Base-by-base conservation (phyloP, 2,888 invertebrate species). In the Latrodectus elegans region DNA sequence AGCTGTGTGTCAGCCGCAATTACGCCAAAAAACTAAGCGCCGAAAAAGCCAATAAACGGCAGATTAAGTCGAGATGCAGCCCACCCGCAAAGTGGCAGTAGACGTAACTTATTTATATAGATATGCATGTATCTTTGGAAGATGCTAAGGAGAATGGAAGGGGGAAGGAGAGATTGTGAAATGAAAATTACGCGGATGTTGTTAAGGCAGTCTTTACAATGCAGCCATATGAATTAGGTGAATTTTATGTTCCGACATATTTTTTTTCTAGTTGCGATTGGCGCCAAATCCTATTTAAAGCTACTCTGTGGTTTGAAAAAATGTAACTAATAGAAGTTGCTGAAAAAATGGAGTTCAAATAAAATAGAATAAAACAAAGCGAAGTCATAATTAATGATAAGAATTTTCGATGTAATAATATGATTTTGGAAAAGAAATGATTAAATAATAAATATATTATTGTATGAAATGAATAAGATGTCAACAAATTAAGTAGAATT, bases 171-270 rank as follows among this genome's bases (percentile, higher is more conserved):
- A 51, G 38, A 52, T 51, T 73, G 73, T 74, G 78, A 84, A 78
- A 84, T 78, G 84, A 78, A 84, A 84, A 84, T 78, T 78, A 84
- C 84, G 84, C 78, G 84, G 84, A 84, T 78, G 84, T 84, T 73
- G 78, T 84, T 84, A 78, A 64, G 51, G 68, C 49, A 64, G 64
- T 78, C 78, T 84, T 84, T 84, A 84, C 78, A 38, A 38, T 6
- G 38, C 38, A 38, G 38, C 38, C 38, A 38, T 71, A 78, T 77
- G 52, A 53, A 11, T 60, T 49, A 53, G 38, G 15, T 68, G 70
- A 17, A 17, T 68, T 26, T 26, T 26, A 17, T 26, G 22, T 22
- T 60, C 65, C 17, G 72, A n/a, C 14, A 68, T 15, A 12, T 81
- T 81, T 64, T 51, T 53, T 71, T 80, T 55, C 26, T 53, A 55